A percentile compares a stretch with the other conserved stretches of the same genome.
These are phyloP conservation scores for Rhyacophila evoluta DNA, from an alignment of 2,888 invertebrate species.

Conservation along the genomic window DNA sequence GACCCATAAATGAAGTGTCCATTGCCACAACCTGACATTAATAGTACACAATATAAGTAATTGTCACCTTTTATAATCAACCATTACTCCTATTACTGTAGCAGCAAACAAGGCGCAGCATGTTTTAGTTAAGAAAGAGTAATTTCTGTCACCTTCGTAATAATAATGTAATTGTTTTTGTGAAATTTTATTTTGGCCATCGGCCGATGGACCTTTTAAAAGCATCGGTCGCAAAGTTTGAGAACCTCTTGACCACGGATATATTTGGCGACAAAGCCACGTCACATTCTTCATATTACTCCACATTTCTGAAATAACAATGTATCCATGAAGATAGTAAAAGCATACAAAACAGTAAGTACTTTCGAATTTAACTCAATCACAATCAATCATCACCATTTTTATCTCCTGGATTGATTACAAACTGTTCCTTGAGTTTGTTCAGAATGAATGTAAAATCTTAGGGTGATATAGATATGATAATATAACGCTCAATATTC, in stretches of 20 bases:
- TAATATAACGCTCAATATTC: no score
- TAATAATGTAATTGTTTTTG: slow-evolving; percentile 42
- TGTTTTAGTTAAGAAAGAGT: slow-evolving; percentile 39
- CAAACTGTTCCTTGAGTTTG: no score
- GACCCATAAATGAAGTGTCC: no score
- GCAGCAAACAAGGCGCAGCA: slow-evolving; percentile 47
- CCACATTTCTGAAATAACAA: slow-evolving; percentile 46
- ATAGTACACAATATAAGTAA: not conserved
- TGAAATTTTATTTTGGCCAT: not conserved
- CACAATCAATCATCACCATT: no score
- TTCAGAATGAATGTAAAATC: no score
- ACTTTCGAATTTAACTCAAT: no score
- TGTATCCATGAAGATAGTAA: no score
- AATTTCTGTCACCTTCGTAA: slow-evolving; percentile 3
- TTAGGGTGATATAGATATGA: no score
- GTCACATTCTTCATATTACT: slow-evolving; percentile 39
- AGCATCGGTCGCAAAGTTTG: slow-evolving; percentile 36
- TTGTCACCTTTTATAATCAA: slow-evolving; percentile 47
- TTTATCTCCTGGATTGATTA: no score
- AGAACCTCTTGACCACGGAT: slow-evolving; percentile 39
- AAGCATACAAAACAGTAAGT: not conserved
- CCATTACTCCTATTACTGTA: slow-evolving; percentile 42
- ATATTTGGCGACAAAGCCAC: slow-evolving; percentile 47
- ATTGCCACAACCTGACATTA: no score
- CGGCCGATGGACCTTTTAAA: slow-evolving; percentile 16